A percentile compares a stretch with the other conserved stretches of the same genome.
Evolutionary conservation across 2,888 invertebrate genomes (phyloP).

Genomic region (Arrhopalites spinosus): DNA sequence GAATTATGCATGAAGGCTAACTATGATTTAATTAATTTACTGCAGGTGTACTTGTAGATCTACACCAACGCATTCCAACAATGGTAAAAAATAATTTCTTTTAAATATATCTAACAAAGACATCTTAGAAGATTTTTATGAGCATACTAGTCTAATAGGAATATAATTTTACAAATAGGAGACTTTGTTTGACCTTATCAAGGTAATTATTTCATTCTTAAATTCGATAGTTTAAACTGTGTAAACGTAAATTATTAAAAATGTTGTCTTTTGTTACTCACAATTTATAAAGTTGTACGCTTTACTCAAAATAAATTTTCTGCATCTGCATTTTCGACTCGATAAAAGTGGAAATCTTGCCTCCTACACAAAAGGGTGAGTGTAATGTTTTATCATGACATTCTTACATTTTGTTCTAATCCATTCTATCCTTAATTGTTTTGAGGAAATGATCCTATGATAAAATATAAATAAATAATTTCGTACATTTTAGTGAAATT

Average conservation of each 20-base stretch:
- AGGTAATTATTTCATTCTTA: no score
- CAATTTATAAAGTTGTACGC: slow-evolving; percentile 64
- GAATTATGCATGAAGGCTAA: no score
- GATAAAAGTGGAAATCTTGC: slow-evolving; percentile 61
- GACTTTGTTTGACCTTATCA: slow-evolving; percentile 62
- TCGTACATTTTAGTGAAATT: slow-evolving; percentile 64
- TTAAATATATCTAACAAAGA: neutral
- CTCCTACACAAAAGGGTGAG: slow-evolving; percentile 61
- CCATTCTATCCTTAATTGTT: no score
- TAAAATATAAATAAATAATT: neutral
- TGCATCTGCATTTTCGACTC: slow-evolving; percentile 63
- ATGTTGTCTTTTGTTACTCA: no score
- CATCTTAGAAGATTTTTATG: neutral
- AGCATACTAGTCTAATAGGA: no score
- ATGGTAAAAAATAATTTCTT: slow-evolving; percentile 58
- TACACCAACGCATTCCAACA: slow-evolving; percentile 65
- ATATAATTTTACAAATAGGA: slow-evolving; percentile 58
- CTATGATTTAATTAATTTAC: no score
- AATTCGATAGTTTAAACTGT: no score
- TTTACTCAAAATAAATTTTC: slow-evolving; percentile 64
- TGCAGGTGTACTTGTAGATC: slow-evolving; percentile 64
- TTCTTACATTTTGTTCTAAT: no score
- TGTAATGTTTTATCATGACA: slow-evolving; percentile 17
- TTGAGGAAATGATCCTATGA: no score
- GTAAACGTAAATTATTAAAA: no score